Conservation (phyloP, 2,797 vertebrate genomes). For the Halcyon smyrnensis region DNA sequence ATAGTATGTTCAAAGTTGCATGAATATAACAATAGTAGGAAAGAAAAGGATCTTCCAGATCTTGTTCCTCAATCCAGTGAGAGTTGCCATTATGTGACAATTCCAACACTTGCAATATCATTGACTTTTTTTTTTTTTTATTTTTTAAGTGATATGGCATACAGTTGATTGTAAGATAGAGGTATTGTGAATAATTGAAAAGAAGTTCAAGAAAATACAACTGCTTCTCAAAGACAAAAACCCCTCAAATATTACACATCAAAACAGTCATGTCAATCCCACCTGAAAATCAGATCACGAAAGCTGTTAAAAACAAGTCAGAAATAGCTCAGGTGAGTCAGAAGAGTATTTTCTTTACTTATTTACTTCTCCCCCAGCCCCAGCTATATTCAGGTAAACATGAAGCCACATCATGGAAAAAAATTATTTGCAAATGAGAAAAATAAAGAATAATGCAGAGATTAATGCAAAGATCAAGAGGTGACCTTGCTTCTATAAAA, state of each 20-base stretch:
- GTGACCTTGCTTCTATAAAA: background rate
- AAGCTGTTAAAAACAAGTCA: background rate
- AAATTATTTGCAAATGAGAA: background rate
- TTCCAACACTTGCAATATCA: background rate
- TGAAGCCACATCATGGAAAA: background rate
- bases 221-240: background rate
- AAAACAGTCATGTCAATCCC: background rate
- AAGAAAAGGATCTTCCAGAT: background rate
- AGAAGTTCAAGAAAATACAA: background rate
- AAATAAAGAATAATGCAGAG: background rate
- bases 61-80: background rate
- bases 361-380: background rate
- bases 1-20: background rate
- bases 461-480: background rate
- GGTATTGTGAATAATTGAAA: background rate
- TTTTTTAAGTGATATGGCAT: background rate
- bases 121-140: background rate
- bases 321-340: background rate
- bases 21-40: background rate
- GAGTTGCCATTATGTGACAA: background rate
- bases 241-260: background rate
- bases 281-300: background rate
- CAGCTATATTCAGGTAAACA: background rate
- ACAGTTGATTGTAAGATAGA: background rate
- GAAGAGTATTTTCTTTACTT: background rate